phyloP scores from a whole-genome alignment of 2,797 vertebrate genomes.

The Cephalopachus bancanus region DNA sequence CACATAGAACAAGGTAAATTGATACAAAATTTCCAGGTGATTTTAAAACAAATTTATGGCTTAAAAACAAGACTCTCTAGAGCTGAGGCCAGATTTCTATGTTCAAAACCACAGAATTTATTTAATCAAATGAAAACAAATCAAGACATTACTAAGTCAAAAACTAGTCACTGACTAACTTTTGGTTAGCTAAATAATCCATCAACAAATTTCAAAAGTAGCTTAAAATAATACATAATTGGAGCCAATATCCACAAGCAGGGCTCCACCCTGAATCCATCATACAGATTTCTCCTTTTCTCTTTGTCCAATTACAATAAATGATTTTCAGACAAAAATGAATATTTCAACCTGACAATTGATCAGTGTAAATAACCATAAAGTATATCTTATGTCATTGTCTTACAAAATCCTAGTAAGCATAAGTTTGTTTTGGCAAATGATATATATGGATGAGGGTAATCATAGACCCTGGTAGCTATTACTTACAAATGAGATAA shows the following conservation, averaged over 20 bases:
- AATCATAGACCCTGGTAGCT: neutral
- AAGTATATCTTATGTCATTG: neutral
- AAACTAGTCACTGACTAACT: rapidly evolving
- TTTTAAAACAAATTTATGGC: constrained; percentile 82
- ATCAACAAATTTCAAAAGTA: neutral
- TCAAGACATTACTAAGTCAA: neutral
- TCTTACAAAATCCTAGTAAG: neutral
- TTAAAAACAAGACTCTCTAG: constrained; percentile 24
- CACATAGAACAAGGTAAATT: constrained; percentile 83
- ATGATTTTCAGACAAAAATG: neutral
- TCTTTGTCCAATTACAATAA: neutral
- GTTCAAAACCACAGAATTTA: constrained; percentile 21
- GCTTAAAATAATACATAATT: neutral
- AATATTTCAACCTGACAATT: neutral
- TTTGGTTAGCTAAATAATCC: neutral
- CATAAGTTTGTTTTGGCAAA: neutral
- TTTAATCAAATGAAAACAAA: neutral
- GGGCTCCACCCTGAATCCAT: neutral
- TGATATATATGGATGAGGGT: neutral
- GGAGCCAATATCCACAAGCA: neutral
- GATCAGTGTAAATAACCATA: neutral
- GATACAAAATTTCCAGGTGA: constrained; percentile 87
- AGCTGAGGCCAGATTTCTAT: constrained; percentile 61
- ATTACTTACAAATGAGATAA: neutral
- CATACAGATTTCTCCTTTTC: neutral